phyloP scores from a whole-genome alignment of 2,888 invertebrate species.

The Zeuzera pyrina region DNA sequence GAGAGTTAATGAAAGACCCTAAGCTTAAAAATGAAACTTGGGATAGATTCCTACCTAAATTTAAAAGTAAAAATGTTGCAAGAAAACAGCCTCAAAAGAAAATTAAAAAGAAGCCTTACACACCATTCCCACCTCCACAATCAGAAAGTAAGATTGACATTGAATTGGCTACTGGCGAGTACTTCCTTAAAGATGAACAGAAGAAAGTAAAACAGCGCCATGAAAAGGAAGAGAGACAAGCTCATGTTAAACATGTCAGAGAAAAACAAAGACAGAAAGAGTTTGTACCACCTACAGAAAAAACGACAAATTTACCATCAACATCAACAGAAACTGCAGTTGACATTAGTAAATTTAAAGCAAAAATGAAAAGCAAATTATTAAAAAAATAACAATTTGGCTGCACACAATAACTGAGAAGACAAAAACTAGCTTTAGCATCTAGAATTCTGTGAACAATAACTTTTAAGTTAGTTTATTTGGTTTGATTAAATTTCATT shows the following conservation, averaged over 20 bases:
- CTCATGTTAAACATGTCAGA: constrained; percentile 79
- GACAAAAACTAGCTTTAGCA: too few relatives aligned
- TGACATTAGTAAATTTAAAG: constrained; percentile 81
- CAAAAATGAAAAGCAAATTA: constrained; percentile 85
- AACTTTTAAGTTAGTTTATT: too few relatives aligned
- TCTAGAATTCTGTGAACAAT: too few relatives aligned
- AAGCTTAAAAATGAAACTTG: constrained; percentile 94
- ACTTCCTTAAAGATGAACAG: constrained; percentile 92
- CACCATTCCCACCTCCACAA: constrained; percentile 97
- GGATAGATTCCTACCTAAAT: constrained; percentile 97
- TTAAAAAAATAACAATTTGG: too few relatives aligned
- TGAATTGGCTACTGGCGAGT: constrained; percentile 95
- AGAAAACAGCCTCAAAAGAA: constrained; percentile 91
- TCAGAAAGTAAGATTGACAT: constrained; percentile 94
- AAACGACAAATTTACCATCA: constrained; percentile 23
- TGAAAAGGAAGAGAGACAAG: constrained; percentile 85
- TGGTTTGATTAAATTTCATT: too few relatives aligned
- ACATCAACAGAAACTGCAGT: constrained; percentile 46
- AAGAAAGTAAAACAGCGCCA: constrained; percentile 79
- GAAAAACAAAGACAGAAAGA: constrained; percentile 85
- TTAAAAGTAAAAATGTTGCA: constrained; percentile 90
- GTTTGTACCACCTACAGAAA: constrained; percentile 86
- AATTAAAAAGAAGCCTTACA: constrained; percentile 93
- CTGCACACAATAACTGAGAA: too few relatives aligned
- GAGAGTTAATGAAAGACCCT: constrained; percentile 94